phyloP scores from a whole-genome alignment of 2,797 vertebrate genomes.

The Delichon dasypus region DNA sequence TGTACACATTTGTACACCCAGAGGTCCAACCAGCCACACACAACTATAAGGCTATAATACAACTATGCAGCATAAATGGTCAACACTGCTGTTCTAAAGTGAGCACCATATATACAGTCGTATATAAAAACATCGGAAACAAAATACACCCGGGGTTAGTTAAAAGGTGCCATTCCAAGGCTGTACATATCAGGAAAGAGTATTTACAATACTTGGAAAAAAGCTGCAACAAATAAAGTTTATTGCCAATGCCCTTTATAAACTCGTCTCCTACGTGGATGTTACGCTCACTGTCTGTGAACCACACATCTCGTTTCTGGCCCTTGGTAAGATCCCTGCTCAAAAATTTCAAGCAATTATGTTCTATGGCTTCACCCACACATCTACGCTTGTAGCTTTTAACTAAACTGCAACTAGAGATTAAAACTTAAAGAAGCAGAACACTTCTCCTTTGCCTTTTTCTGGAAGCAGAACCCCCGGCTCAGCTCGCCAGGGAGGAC shows the following conservation, averaged over 20 bases:
- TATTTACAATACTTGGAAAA: constrained; percentile 85
- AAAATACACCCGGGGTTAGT: constrained; percentile 74
- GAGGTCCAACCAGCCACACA: constrained; percentile 77
- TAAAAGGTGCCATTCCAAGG: constrained; percentile 83
- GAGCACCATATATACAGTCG: constrained; percentile 90
- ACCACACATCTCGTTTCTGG: constrained; percentile 72
- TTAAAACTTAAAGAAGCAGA: constrained; percentile 46
- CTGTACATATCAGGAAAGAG: constrained; percentile 79
- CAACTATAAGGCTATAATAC: constrained; percentile 91
- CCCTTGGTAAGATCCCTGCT: constrained; percentile 79
- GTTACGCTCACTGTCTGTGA: constrained; percentile 69
- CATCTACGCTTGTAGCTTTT: constrained; percentile 53
- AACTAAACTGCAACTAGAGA: constrained; percentile 55
- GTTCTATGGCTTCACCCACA: constrained; percentile 80
- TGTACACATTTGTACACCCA: constrained; percentile 73
- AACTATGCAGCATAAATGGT: constrained; percentile 88
- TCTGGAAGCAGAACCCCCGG: not conserved
- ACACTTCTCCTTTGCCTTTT: constrained; percentile 23
- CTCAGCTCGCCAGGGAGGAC: not conserved
- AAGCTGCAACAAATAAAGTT: constrained; percentile 93
- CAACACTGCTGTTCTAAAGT: constrained; percentile 85
- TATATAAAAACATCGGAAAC: constrained; percentile 86
- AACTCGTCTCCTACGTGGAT: constrained; percentile 65
- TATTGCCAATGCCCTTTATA: constrained; percentile 97
- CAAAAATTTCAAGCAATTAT: constrained; percentile 71